Conservation (phyloP, 2,797 vertebrate genomes). For the Acipenser oxyrinchus region DNA sequence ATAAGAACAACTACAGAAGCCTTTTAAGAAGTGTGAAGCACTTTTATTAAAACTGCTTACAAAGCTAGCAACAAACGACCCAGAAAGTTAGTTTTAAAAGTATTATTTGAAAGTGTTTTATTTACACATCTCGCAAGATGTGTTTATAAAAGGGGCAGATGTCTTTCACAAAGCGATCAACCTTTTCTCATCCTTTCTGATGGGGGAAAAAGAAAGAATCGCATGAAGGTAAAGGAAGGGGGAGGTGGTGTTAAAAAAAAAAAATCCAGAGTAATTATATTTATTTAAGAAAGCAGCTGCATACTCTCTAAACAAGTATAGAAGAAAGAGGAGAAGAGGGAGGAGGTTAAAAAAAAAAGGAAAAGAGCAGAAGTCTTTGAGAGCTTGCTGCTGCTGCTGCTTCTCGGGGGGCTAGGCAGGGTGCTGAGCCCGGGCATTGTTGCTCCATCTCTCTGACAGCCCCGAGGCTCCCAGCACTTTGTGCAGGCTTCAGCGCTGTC, state of each 20-base stretch:
- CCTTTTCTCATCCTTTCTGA: background rate
- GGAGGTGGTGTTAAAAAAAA: background rate
- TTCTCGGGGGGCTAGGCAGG: constrained; percentile 26
- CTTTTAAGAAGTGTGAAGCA: too few species aligned
- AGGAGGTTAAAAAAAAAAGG: background rate
- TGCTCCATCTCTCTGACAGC: constrained; percentile 39
- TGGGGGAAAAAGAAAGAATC: background rate
- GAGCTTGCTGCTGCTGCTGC: constrained; percentile 9
- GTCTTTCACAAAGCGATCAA: background rate
- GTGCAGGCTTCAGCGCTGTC: constrained; percentile 46
- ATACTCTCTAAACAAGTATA: constrained; percentile 11
- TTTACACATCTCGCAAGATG: too few species aligned
- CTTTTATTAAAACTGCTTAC: too few species aligned
- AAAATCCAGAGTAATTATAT: constrained; percentile 10
- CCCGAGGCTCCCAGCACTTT: constrained; percentile 42
- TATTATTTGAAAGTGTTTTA: too few species aligned
- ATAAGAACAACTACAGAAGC: too few species aligned
- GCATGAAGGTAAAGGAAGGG: constrained; percentile 6
- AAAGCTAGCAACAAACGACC: too few species aligned
- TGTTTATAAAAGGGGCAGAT: background rate
- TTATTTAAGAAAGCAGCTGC: constrained; percentile 16
- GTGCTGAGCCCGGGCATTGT: constrained; percentile 35
- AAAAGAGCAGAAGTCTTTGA: constrained; percentile 17
- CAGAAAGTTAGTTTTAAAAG: too few species aligned
- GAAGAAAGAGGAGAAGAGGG: constrained; percentile 1